Conservation (phyloP, 2,888 invertebrate species). For the Auanema freiburgensis region DNA sequence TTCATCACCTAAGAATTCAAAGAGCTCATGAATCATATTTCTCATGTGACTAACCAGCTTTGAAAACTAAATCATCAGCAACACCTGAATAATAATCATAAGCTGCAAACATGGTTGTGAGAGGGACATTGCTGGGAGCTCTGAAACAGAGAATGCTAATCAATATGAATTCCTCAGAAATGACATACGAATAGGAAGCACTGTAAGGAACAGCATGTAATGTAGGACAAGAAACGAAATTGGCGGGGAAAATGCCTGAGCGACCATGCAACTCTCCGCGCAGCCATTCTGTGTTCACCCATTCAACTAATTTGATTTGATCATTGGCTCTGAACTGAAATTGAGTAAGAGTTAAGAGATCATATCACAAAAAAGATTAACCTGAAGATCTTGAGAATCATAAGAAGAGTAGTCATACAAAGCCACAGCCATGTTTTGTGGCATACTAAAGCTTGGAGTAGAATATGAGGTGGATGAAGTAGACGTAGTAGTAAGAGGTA, state of each 20-base stretch:
- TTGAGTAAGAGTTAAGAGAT: not conserved
- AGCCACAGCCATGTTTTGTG: constrained; percentile 37
- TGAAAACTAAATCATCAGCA: constrained; percentile 30
- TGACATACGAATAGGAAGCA: not conserved
- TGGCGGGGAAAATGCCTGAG: constrained; percentile 53
- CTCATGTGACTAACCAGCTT: constrained; percentile 15
- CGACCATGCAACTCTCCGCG: constrained; percentile 47
- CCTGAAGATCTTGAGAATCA: constrained; percentile 52
- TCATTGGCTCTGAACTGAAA: constrained; percentile 52
- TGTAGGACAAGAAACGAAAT: constrained; percentile 44
- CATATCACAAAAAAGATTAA: constrained; percentile 11
- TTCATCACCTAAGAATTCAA: constrained; percentile 21
- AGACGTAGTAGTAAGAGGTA: constrained; percentile 40
- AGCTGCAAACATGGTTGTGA: constrained; percentile 34
- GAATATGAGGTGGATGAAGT: too few species aligned
- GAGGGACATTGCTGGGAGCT: constrained; percentile 7
- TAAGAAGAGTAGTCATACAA: constrained; percentile 55
- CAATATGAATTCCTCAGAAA: too few species aligned
- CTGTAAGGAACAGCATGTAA: constrained; percentile 26
- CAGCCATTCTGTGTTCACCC: constrained; percentile 54
- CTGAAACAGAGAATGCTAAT: not conserved
- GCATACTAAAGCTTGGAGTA: not conserved
- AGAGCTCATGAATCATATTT: constrained; percentile 1
- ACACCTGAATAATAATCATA: constrained; percentile 54
- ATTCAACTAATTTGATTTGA: constrained; percentile 39